A percentile compares a stretch with the other conserved stretches of the same genome.
phyloP scores from a whole-genome alignment of 1,140 invertebrate genomes.

The Chironomus striatipennis region DNA sequence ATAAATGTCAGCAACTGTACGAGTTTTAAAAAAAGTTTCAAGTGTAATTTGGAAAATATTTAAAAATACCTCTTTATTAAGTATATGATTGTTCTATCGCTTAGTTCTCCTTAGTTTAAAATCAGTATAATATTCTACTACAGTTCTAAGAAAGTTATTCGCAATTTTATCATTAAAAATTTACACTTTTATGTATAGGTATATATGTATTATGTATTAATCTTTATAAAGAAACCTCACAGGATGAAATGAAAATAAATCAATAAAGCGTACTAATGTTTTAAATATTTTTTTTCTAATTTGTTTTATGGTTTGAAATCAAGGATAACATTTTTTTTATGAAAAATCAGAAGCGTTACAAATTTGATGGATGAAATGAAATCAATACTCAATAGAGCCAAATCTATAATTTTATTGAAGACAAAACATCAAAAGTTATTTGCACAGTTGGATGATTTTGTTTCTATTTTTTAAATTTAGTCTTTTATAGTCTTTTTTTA shows the following conservation, averaged over 20 bases:
- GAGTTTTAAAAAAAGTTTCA: neutral
- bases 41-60: neutral
- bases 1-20: neutral
- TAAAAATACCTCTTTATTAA: neutral
- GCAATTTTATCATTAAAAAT: too few relatives aligned
- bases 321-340: neutral
- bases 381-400: neutral
- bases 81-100: neutral
- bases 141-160: too few relatives aligned
- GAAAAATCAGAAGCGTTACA: neutral
- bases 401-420: neutral
- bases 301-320: neutral
- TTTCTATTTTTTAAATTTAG: neutral
- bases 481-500: too few relatives aligned
- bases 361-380: constrained; percentile 8
- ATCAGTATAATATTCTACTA: too few relatives aligned
- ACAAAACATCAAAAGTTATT: constrained; percentile 9
- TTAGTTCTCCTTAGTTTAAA: neutral
- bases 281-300: neutral
- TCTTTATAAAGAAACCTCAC: too few relatives aligned
- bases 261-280: neutral
- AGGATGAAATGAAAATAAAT: neutral
- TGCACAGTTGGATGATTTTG: constrained; percentile 5
- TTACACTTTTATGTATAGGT: too few relatives aligned
- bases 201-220: too few relatives aligned